phyloP scores from a whole-genome alignment of 2,888 invertebrate genomes.

The Gasteruption jaculator region DNA sequence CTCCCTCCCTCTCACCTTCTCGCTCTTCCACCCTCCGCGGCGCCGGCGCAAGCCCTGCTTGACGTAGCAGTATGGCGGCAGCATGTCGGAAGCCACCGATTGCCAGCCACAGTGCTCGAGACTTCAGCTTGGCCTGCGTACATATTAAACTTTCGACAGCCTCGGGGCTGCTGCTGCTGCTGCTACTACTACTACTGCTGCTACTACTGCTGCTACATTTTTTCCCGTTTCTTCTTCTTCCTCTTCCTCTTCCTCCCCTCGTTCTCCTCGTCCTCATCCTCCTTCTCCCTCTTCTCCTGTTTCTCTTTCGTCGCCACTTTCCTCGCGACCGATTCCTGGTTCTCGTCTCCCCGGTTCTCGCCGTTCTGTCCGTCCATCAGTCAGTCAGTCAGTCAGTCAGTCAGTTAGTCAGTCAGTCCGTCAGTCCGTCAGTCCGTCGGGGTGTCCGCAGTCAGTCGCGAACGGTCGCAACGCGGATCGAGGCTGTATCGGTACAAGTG shows the following conservation, averaged over 20 bases:
- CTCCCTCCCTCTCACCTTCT: no score
- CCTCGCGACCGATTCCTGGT: background rate
- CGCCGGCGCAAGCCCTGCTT: constrained; percentile 39
- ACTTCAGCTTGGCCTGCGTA: no score
- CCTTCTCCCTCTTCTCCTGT: constrained; percentile 5
- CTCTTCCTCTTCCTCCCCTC: constrained; percentile 3
- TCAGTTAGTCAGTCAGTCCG: no score
- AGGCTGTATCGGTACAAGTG: no score
- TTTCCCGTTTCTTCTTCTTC: background rate
- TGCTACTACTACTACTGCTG: constrained; percentile 13
- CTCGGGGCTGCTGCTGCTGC: constrained; percentile 5
- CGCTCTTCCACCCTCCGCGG: no score
- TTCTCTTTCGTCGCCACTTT: background rate
- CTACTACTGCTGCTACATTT: constrained; percentile 8
- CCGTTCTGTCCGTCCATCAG: constrained; percentile 1
- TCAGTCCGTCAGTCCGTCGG: background rate
- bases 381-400: no score
- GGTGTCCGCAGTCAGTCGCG: no score
- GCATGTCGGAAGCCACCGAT: constrained; percentile 50
- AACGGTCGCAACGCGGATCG: no score
- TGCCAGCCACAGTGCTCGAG: constrained; percentile 47
- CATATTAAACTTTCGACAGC: no score
- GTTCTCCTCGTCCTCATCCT: background rate
- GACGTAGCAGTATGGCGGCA: constrained; percentile 48
- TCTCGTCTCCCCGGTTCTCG: background rate